Evolutionary conservation across 1,140 invertebrate species (phyloP), one percentile per base, ranked within the genome.

Genomic region (Aleiodes sp.): DNA sequence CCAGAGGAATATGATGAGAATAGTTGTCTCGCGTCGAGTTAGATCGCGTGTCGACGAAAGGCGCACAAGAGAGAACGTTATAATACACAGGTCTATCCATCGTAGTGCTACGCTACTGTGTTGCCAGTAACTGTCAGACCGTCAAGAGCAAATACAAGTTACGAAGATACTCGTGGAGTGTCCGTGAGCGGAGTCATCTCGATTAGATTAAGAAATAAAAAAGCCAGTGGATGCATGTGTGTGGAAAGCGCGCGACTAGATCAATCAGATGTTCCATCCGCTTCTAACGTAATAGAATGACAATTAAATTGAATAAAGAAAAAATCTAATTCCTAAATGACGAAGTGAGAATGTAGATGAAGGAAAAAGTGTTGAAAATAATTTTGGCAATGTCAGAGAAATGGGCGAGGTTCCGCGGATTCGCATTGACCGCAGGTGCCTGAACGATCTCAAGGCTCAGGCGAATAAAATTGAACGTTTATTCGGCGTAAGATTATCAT

Each of bases 361-460:
- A 37, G 21, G 28, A 7, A 46, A 0, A 28, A 39, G 31, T 64
- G 35, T 37, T 14, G 52, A 29, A 26, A 39, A 29, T 43, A 28
- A 4, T 4, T 31, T 56, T 16, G 12, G 69, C 60, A 35, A 73
- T 73, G 69, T 71, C 72, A 73, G 60, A 37, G 65, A 70, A 68
- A 73, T 73, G 72, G 72, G 69, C 60, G 72, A 73, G 68, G 72
- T 65, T 19, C 60, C 65, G 60, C 69, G 65, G 65, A 66, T 70
- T 56, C 61, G 65, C 65, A 65, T 70, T 61, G 46, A 68, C 33
- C 69, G 65, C 28, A 73, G 33, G 35, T 46, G 43, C 61, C 24
- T 70, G 59, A 65, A 65, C 10, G 31, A 29, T 10, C 26, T 68
- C 24, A 68, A 46, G 33, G 37, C 41, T 28, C 65, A 64, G 12